Conservation (phyloP, 53 echinoderm and acorn worm genomes). For the Antedon mediterranea region DNA sequence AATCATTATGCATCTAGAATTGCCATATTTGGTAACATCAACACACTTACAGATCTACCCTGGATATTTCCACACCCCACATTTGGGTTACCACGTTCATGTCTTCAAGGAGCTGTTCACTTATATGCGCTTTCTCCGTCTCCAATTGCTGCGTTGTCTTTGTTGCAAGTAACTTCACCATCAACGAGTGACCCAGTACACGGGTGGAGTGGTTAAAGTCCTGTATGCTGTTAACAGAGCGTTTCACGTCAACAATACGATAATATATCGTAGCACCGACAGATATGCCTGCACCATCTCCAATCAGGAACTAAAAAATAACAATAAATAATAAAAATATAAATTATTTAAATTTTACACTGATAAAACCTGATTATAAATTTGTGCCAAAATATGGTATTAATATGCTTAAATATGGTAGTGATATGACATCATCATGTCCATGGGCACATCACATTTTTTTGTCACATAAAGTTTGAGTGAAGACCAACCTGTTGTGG, state of each 20-base stretch:
- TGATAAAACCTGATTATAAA: not conserved
- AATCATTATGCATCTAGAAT: too few species aligned
- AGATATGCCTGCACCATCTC: slow-evolving; percentile 70
- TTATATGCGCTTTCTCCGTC: slow-evolving; percentile 40
- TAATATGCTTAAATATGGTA: too few species aligned
- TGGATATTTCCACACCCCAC: slow-evolving; percentile 91
- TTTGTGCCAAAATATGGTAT: too few species aligned
- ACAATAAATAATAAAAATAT: not conserved
- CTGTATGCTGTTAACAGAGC: slow-evolving; percentile 68
- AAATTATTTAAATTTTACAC: not conserved
- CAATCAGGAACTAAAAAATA: slow-evolving; percentile 48
- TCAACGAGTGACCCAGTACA: slow-evolving; percentile 61
- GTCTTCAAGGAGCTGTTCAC: slow-evolving; percentile 46
- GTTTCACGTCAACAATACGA: slow-evolving; percentile 61
- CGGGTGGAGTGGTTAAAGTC: slow-evolving; percentile 85
- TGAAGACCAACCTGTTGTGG: slow-evolving; percentile 87
- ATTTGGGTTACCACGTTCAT: slow-evolving; percentile 64
- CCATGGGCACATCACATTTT: too few species aligned
- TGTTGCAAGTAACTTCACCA: slow-evolving; percentile 46
- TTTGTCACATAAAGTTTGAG: too few species aligned
- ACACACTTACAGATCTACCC: slow-evolving; percentile 75
- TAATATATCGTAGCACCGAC: slow-evolving; percentile 76
- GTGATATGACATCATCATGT: too few species aligned
- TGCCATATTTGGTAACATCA: too few species aligned
- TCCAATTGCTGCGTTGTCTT: slow-evolving; percentile 34